These are phyloP conservation scores for Dendrocincla tyrannina DNA, from an alignment of 2,797 vertebrate genomes.

Conservation along the genomic window DNA sequence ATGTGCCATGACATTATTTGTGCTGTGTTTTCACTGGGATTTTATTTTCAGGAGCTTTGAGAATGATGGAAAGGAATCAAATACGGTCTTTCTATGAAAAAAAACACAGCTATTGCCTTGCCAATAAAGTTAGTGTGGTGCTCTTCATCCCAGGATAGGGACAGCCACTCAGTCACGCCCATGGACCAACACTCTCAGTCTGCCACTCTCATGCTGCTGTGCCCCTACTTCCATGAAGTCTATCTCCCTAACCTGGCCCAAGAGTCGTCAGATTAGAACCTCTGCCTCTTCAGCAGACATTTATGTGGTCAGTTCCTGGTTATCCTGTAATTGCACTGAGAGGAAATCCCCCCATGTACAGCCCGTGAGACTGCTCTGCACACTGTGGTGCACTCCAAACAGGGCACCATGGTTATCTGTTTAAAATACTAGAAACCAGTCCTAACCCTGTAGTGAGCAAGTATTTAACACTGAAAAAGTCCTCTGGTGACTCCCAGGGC, in stretches of 20 bases:
- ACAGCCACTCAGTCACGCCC: background rate
- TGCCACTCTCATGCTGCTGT: background rate
- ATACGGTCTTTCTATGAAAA: background rate
- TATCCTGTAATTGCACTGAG: background rate
- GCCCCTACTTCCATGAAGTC: background rate
- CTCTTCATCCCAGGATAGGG: background rate
- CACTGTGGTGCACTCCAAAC: background rate
- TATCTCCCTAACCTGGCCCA: background rate
- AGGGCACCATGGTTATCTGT: background rate
- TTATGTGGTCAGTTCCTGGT: fast-evolving
- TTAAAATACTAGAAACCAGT: background rate
- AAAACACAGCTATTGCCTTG: background rate
- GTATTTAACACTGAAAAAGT: background rate
- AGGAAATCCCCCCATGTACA: fast-evolving
- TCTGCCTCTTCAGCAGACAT: background rate
- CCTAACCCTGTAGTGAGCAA: background rate
- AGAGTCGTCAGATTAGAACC: background rate
- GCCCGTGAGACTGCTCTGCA: fast-evolving
- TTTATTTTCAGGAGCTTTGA: background rate
- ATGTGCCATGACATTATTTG: background rate
- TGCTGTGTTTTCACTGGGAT: background rate
- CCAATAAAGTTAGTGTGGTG: background rate
- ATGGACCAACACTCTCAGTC: background rate
- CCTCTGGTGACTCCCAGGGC: background rate
- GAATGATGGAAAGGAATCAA: background rate